Evolutionary conservation across 2,113 vertebrate species (phyloP), one percentile per base, ranked within the genome.

Genomic region (Struthio camelus): DNA sequence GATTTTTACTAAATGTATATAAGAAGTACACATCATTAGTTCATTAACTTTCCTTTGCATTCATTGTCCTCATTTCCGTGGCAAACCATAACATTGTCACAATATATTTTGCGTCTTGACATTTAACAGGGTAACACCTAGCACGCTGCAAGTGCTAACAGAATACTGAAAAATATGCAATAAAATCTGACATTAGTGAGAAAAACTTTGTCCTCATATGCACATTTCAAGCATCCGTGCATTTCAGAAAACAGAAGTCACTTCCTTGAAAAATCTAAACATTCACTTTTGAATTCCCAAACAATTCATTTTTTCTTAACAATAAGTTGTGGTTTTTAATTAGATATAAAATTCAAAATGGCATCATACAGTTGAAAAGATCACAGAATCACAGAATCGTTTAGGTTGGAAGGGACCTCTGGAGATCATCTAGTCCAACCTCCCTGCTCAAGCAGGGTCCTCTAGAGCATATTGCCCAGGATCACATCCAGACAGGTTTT

Each of bases 241-340:
- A 19, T 36, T 32, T 61, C 46, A 16, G 6, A 48, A 61, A 51
- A 4, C 5, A 50, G 18, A 5, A 67, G n/a, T 15, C 16, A 17
- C 27, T 17, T 58, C 34, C 16, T 48, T 27, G 40, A 66, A 93
- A 75, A 95, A 70, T 40, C 34, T 46, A 42, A 77, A 73, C 48
- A 62, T 34, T 50, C 15, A 11, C 12, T 76, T 77, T 20, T 69
- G 50, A 77, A 7, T 17, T 38, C 38, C 9, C 7, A 23, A 67
- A 23, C 0, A 18, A 40, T 62, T 72, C 0, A 1, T 14, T 71
- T 36, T 19, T 56, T 44, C 34, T 67, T 14, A 59, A 40, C 8
- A 65, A 40, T 30, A 72, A 44, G 3, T 14, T 0, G 0, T 3
- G 17, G 7, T 10, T 81, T 73, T n/a, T 53, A 70, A n/a, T 0